A percentile compares a stretch with the other conserved stretches of the same genome.
Evolutionary conservation across 2,888 invertebrate genomes (phyloP).

Genomic region (Phaonia tiefii): DNA sequence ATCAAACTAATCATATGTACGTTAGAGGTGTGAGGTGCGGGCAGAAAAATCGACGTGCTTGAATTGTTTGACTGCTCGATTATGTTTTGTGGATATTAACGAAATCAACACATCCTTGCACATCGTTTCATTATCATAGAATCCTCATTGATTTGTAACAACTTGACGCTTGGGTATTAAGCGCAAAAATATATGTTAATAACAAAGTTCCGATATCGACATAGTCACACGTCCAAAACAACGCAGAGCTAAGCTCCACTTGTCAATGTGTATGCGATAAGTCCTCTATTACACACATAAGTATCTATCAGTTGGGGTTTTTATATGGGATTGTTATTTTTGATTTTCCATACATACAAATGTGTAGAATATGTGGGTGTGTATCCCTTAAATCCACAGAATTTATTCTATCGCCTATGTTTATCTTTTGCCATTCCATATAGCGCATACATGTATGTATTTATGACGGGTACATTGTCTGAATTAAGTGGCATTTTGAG

Average conservation of each 20-base stretch:
- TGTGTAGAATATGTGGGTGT: too few relatives aligned
- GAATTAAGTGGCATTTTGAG: neutral
- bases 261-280: constrained; percentile 19
- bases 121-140: constrained; percentile 34
- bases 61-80: neutral
- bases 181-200: constrained; percentile 40
- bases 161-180: constrained; percentile 43
- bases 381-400: neutral
- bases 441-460: constrained; percentile 2
- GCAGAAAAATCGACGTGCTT: too few relatives aligned
- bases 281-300: neutral
- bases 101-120: constrained; percentile 10
- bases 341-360: too few relatives aligned
- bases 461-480: neutral
- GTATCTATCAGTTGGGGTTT: neutral
- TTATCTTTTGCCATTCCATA: neutral
- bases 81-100: constrained; percentile 28
- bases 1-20: constrained; percentile 11
- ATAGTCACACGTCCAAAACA: neutral
- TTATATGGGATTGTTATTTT: too few relatives aligned
- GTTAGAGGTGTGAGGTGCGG: too few relatives aligned
- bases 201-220: constrained; percentile 20
- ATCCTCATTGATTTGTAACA: constrained; percentile 47
- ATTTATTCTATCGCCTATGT: constrained; percentile 9
- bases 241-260: constrained; percentile 18